A percentile compares a stretch with the other conserved stretches of the same genome.
Conservation (phyloP, 1,140 invertebrate genomes). For the Liolophura sinensis region DNA sequence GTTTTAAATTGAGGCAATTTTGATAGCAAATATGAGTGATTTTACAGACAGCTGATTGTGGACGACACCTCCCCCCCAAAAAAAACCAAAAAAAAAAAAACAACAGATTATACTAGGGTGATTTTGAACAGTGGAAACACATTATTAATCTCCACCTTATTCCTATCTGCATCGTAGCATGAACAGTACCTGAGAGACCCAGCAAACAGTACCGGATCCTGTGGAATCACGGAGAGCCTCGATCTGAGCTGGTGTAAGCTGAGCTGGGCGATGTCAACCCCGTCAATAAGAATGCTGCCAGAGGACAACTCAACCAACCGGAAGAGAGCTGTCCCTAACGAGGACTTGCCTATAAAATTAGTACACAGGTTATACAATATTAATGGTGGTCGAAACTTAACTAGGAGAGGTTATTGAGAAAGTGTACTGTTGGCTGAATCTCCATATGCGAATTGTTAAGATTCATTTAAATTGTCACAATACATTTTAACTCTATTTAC, state of each 20-base stretch:
- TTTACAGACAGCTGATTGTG: neutral
- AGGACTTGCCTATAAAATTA: conserved; percentile 68
- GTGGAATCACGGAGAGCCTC: conserved; percentile 44
- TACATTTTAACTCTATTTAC: too few species aligned
- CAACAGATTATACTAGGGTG: neutral
- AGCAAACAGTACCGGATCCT: conserved; percentile 59
- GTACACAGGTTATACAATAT: conserved; percentile 62
- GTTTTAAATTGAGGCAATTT: neutral
- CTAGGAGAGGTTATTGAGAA: too few species aligned
- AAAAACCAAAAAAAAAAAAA: neutral
- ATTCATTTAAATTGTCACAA: too few species aligned
- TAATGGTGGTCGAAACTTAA: too few species aligned
- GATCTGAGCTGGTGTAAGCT: conserved; percentile 33
- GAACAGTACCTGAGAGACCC: conserved; percentile 46
- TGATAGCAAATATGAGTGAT: neutral
- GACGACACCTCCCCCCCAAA: neutral
- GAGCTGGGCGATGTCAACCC: conserved; percentile 30
- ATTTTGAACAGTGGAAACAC: neutral
- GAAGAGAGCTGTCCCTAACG: conserved; percentile 61
- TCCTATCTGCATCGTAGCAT: neutral
- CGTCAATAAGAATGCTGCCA: conserved; percentile 42
- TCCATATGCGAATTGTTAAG: too few species aligned
- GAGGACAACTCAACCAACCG: conserved; percentile 58
- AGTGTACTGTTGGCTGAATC: too few species aligned
- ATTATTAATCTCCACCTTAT: neutral